A percentile compares a stretch with the other conserved stretches of the same genome.
Conservation (phyloP, 2,797 vertebrate genomes). For the Lagocephalus sceleratus region DNA sequence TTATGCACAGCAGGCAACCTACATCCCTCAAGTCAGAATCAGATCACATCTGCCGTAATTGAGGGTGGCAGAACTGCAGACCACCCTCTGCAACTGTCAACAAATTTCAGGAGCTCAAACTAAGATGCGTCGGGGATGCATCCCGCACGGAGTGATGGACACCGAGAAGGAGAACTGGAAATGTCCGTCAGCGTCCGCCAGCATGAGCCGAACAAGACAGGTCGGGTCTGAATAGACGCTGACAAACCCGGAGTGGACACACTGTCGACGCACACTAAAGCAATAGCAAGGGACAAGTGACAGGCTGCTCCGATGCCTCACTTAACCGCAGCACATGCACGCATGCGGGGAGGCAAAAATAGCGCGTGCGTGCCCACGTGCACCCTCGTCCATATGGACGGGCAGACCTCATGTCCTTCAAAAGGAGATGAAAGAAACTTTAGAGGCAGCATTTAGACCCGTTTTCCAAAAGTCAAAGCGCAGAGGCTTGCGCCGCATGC, state of each 20-base stretch:
- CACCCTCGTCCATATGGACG: slow-evolving; percentile 27
- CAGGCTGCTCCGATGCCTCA: slow-evolving; percentile 72
- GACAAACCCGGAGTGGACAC: slow-evolving; percentile 79
- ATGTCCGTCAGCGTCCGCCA: slow-evolving; percentile 76
- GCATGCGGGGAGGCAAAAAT: slow-evolving; percentile 14
- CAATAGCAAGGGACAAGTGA: slow-evolving; percentile 72
- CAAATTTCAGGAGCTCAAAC: slow-evolving; percentile 75
- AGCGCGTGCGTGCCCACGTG: slow-evolving; percentile 7
- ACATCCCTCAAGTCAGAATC: slow-evolving; percentile 68
- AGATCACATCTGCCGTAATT: slow-evolving; percentile 71
- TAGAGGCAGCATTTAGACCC: not conserved
- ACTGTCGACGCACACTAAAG: slow-evolving; percentile 73
- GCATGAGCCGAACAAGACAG: slow-evolving; percentile 72
- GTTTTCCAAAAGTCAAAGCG: slow-evolving; percentile 5
- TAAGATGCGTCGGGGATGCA: slow-evolving; percentile 68
- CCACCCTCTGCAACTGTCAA: slow-evolving; percentile 82
- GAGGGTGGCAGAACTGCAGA: slow-evolving; percentile 78
- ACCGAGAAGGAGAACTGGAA: slow-evolving; percentile 75
- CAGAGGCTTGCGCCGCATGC: slow-evolving; percentile 5
- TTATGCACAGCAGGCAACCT: slow-evolving; percentile 78
- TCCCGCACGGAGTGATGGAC: slow-evolving; percentile 71
- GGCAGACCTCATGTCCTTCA: slow-evolving; percentile 21
- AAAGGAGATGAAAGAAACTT: slow-evolving; percentile 12
- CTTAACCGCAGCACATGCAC: slow-evolving; percentile 55
- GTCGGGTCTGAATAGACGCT: slow-evolving; percentile 78